These are phyloP conservation scores for Drosophila peninsularis DNA, from an alignment of 2,888 invertebrate species.

Conservation along the genomic window DNA sequence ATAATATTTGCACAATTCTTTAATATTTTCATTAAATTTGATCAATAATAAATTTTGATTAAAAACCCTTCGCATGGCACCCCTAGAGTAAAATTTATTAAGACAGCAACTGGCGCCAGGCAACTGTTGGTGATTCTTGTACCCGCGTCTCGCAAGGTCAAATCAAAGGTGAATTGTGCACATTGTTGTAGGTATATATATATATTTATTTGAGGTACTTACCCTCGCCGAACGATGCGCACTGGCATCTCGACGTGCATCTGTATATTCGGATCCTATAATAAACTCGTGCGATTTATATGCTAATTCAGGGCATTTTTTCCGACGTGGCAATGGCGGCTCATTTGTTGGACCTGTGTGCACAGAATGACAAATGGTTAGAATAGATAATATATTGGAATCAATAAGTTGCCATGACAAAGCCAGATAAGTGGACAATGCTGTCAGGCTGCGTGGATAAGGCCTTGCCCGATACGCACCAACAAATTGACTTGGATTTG, in stretches of 20 bases:
- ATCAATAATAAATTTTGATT: neutral
- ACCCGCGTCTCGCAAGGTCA: slow-evolving; percentile 40
- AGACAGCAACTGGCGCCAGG: slow-evolving; percentile 4
- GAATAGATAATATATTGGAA: slow-evolving; percentile 36
- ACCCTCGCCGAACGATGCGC: slow-evolving; percentile 84
- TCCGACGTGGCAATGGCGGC: slow-evolving; percentile 93
- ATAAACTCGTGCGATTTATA: slow-evolving; percentile 94
- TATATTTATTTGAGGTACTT: slow-evolving; percentile 58
- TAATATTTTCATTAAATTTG: neutral
- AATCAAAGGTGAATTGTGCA: slow-evolving; percentile 34
- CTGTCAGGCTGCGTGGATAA: slow-evolving; percentile 10
- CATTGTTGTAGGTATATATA: neutral
- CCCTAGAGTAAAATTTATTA: slow-evolving; percentile 20
- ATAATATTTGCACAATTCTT: neutral
- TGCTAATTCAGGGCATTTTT: slow-evolving; percentile 95
- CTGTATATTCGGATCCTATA: slow-evolving; percentile 87
- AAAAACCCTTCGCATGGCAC: neutral
- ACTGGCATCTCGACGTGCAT: slow-evolving; percentile 85
- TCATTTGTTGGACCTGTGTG: slow-evolving; percentile 87
- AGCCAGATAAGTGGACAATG: slow-evolving; percentile 34
- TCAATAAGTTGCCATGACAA: slow-evolving; percentile 39
- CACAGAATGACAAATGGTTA: slow-evolving; percentile 19
- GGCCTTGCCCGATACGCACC: slow-evolving; percentile 65
- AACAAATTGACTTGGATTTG: slow-evolving; percentile 85
- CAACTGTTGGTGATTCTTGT: slow-evolving; percentile 6